A percentile compares a stretch with the other conserved stretches of the same genome.
Conservation (phyloP, 2,113 vertebrate genomes). For the Nothobranchius furzeri region DNA sequence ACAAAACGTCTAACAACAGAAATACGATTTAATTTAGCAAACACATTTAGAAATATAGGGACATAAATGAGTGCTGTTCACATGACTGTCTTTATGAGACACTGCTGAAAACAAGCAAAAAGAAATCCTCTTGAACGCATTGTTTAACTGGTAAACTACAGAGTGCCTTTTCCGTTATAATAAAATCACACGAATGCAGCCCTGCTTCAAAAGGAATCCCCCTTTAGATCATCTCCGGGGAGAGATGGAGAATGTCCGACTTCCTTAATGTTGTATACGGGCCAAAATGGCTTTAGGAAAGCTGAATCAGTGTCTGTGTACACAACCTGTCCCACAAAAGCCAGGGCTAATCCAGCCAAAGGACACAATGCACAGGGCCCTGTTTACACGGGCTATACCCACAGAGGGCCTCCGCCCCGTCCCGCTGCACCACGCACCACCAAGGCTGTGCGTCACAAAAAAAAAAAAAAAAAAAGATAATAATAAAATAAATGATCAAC, state of each 20-base stretch:
- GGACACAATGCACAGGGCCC: slow-evolving; percentile 75
- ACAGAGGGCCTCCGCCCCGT: slow-evolving; percentile 63
- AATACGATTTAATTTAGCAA: too few relatives aligned
- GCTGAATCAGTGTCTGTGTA: slow-evolving; percentile 72
- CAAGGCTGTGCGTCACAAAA: slow-evolving; percentile 23
- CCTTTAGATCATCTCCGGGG: slow-evolving; percentile 42
- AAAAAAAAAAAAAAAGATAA: background rate
- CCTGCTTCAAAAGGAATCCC: slow-evolving; percentile 21
- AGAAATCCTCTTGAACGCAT: too few relatives aligned
- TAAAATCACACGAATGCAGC: slow-evolving; percentile 27
- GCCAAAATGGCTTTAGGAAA: slow-evolving; percentile 67
- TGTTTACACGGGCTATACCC: slow-evolving; percentile 77
- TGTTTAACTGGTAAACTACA: too few relatives aligned
- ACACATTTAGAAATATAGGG: too few relatives aligned
- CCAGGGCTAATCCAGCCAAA: slow-evolving; percentile 77
- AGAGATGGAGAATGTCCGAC: slow-evolving; percentile 54
- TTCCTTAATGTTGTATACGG: slow-evolving; percentile 66
- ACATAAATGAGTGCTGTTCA: too few relatives aligned
- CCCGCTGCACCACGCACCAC: slow-evolving; percentile 36
- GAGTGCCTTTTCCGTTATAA: slow-evolving; percentile 12
- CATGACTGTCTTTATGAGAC: too few relatives aligned
- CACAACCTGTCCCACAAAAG: slow-evolving; percentile 73
- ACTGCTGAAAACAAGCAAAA: too few relatives aligned
- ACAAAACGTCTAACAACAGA: too few relatives aligned
- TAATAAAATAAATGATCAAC: background rate